Conservation (phyloP, 1,140 invertebrate genomes). For the Nasonia longicornis region DNA sequence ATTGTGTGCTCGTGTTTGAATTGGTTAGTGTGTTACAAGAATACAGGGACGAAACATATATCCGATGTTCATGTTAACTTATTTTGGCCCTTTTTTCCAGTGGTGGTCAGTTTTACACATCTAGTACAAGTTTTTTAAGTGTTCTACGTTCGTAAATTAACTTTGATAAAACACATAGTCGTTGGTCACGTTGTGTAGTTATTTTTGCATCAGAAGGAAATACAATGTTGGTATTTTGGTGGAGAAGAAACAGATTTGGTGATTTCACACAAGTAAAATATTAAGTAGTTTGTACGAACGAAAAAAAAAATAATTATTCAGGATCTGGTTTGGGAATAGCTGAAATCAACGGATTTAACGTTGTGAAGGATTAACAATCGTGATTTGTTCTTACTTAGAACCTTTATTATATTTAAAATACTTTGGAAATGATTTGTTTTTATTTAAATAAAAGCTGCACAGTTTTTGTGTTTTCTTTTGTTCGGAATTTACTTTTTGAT, state of each 20-base stretch:
- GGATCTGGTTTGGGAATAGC: neutral
- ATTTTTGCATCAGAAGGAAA: neutral
- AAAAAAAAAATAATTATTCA: slow-evolving; percentile 22
- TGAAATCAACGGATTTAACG: slow-evolving; percentile 1
- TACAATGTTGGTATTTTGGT: neutral
- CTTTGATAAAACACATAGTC: neutral
- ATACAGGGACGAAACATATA: slow-evolving; percentile 18
- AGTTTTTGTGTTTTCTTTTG: neutral
- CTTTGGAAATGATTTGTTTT: neutral
- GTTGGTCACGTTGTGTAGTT: neutral
- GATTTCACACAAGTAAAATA: too few relatives aligned
- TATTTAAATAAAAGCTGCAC: neutral
- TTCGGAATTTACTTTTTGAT: neutral
- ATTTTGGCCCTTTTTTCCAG: slow-evolving; percentile 13
- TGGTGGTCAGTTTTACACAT: neutral
- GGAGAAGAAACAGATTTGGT: neutral
- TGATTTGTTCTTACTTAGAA: slow-evolving; percentile 4
- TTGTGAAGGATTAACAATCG: slow-evolving; percentile 20
- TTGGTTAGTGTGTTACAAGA: slow-evolving; percentile 41
- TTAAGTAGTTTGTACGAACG: too few relatives aligned
- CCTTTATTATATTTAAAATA: slow-evolving; percentile 11
- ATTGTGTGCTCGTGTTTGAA: slow-evolving; percentile 37
- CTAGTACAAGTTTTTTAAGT: neutral
- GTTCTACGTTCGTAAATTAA: neutral
- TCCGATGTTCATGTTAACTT: neutral